Conservation (phyloP, 2,888 invertebrate genomes). For the Drepana falcataria region DNA sequence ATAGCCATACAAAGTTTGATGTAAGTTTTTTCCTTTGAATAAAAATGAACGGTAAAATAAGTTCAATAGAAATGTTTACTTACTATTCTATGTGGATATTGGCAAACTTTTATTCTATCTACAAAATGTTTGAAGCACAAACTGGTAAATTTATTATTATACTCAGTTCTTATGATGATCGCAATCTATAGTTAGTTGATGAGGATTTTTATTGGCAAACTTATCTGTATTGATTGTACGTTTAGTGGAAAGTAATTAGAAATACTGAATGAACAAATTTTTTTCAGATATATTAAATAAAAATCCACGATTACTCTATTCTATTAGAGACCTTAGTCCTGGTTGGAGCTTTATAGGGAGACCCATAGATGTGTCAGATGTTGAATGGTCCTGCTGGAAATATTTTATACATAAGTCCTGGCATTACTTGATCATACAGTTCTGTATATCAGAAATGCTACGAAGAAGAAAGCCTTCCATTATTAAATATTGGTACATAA, state of each 20-base stretch:
- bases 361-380: conserved; percentile 82
- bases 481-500: conserved; percentile 76
- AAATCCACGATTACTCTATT: conserved; percentile 26
- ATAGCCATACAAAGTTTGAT: not conserved
- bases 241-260: too few species aligned
- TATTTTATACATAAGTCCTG: conserved; percentile 70
- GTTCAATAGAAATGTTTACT: conserved; percentile 52
- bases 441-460: conserved; percentile 72
- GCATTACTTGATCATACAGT: conserved; percentile 77
- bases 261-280: too few species aligned
- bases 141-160: conserved; percentile 54
- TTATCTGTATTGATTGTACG: not conserved
- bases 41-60: conserved; percentile 41
- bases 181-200: conserved; percentile 17
- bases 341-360: conserved; percentile 78
- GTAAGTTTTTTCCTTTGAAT: conserved; percentile 1
- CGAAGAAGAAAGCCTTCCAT: conserved; percentile 36
- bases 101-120: conserved; percentile 77
- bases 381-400: conserved; percentile 84
- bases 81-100: conserved; percentile 76
- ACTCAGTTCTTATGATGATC: not conserved
- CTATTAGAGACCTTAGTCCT: conserved; percentile 68
- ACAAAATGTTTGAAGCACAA: conserved; percentile 70
- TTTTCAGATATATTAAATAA: conserved; percentile 49
- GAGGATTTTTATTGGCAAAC: conserved; percentile 1